Conservation (phyloP, 1,140 invertebrate genomes). For the Drepana arcuata region DNA sequence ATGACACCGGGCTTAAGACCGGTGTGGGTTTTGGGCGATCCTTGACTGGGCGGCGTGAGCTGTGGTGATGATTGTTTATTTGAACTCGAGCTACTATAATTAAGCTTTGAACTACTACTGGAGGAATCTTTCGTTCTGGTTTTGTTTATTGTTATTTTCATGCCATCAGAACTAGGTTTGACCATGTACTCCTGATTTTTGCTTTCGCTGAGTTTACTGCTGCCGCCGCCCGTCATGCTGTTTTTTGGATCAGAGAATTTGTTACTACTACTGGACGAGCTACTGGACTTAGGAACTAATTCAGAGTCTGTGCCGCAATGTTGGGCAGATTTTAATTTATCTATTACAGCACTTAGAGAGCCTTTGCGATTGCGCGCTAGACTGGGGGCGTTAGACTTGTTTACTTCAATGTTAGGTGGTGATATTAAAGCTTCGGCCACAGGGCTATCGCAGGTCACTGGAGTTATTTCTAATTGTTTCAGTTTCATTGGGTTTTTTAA, state of each 20-base stretch:
- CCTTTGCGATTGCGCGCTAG: constrained; percentile 80
- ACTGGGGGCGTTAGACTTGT: constrained; percentile 70
- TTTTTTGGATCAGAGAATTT: constrained; percentile 73
- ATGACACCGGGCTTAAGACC: constrained; percentile 88
- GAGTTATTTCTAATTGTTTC: constrained; percentile 77
- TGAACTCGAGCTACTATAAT: constrained; percentile 50
- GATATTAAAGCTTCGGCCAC: constrained; percentile 71
- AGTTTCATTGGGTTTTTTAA: constrained; percentile 78
- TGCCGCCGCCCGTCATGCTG: constrained; percentile 38
- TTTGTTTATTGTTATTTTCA: constrained; percentile 93
- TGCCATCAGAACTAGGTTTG: constrained; percentile 86
- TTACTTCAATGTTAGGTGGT: constrained; percentile 72
- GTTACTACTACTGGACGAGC: constrained; percentile 43
- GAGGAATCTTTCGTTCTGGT: constrained; percentile 80
- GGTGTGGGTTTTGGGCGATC: constrained; percentile 84
- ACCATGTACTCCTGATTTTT: constrained; percentile 91
- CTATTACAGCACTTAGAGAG: constrained; percentile 87
- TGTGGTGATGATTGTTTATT: constrained; percentile 63
- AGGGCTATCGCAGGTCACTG: constrained; percentile 54
- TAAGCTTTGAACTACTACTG: constrained; percentile 60
- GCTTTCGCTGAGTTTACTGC: constrained; percentile 72
- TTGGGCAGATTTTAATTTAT: constrained; percentile 86
- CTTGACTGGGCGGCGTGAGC: constrained; percentile 71
- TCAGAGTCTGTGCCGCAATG: constrained; percentile 73
- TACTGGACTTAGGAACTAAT: constrained; percentile 37